Base-by-base conservation (phyloP, 2,888 invertebrate species). In the Agrochola litura region DNA sequence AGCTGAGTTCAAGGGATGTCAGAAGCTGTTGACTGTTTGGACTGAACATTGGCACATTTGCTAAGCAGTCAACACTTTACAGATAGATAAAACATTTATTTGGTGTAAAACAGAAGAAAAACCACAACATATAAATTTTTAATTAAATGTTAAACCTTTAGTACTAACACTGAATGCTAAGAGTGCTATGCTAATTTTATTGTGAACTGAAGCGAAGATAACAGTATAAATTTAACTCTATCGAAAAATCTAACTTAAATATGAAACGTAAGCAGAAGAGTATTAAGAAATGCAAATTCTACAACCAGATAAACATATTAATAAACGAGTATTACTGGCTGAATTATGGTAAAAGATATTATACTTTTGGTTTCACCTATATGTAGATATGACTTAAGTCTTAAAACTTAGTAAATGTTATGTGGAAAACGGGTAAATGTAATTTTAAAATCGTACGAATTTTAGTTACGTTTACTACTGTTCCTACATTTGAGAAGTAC, bases 1-100 rank as follows among this genome's bases (percentile, higher is more conserved):
- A 12, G 30, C 19, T n/a, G 52, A 84, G 52, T 79, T 84, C 58
- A 63, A 43, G 77, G 77, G 41, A 56, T 67, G 22, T 54, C 14
- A 49, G 65, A 69, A 60, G 30, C 54, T 66, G 60, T 49, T 49
- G 37, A 25, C 6, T 61, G 12, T 30, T 83, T 52, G 8, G 16
- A 49, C 4, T 49, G 46, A 0, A n/a, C n/a, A n/a, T 10, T 10
- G 8, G 16, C 60, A 60, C 30, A 14, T 25, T 58, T 58, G 6
- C 25, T 58, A 25, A 14, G 30, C 22, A 56, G 0, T 30, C 63
- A 5, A 61, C 30, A 30, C 30, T 30, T 30, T 19, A 19, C 10
- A 61, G 19, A 60, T 25, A 19, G 14, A 25, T 10, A 60, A 25
- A 30, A 10, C 19, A 60, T 30, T 8, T 25, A 19, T 61, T 30